Percentiles rank a stretch among this genome's conserved stretches.
Evolutionary conservation across 2,113 vertebrate species (phyloP).

Genomic region (Eclectus roratus): DNA sequence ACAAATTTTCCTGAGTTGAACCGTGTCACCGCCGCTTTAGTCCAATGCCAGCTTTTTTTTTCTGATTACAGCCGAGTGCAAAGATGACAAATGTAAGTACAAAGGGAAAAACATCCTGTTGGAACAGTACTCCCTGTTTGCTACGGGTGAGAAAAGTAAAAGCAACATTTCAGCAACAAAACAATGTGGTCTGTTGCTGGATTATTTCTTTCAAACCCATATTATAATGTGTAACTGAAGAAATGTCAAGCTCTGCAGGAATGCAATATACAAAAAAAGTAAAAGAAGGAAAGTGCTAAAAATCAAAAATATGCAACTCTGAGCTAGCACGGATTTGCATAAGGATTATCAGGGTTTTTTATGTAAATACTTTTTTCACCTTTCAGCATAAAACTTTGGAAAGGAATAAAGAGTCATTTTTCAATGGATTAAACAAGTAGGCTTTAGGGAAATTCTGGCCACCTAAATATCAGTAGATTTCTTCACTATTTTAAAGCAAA

Average conservation of each 20-base stretch:
- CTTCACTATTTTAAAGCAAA: constrained; percentile 1
- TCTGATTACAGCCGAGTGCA: neutral
- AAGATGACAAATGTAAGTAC: constrained; percentile 34
- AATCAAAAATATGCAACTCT: neutral
- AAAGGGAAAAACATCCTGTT: constrained; percentile 50
- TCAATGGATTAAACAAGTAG: neutral
- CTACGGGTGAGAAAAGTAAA: neutral
- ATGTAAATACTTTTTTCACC: neutral
- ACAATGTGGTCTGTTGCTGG: neutral
- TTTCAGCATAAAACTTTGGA: constrained; percentile 16
- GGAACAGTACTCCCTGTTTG: constrained; percentile 54
- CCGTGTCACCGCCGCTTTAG: neutral
- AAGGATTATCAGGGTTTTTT: neutral
- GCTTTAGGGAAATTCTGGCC: neutral
- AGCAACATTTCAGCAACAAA: constrained; percentile 14
- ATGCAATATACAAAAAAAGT: neutral
- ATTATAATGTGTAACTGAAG: neutral
- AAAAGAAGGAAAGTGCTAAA: neutral
- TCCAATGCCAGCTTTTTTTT: neutral
- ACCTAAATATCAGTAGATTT: neutral
- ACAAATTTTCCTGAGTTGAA: constrained; percentile 28
- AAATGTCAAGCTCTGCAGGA: neutral
- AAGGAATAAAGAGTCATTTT: neutral
- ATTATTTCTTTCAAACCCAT: neutral
- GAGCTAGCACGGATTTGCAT: neutral